Evolutionary conservation across 2,888 invertebrate species (phyloP).

Genomic region (Caenorhabditis plicata): DNA sequence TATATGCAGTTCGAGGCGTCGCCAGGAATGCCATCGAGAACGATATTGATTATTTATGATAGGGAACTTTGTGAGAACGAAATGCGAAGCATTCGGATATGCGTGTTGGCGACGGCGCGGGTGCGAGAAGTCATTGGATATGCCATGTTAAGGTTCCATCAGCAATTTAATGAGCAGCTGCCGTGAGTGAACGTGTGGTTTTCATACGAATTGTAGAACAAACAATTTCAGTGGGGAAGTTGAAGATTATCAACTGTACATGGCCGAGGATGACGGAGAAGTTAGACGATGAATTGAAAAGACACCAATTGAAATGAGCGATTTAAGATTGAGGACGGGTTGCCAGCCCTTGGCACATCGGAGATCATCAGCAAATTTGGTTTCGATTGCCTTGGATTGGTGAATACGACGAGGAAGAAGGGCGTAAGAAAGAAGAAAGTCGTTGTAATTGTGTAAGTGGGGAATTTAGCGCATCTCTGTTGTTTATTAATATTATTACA

Average conservation of each 20-base stretch:
- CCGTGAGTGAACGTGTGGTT: conserved; percentile 9
- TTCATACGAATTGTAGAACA: neutral
- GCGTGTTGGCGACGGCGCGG: conserved; percentile 3
- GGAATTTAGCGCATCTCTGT: too few species aligned
- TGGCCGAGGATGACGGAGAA: conserved; percentile 47
- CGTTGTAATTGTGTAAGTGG: conserved; percentile 22
- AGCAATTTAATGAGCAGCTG: conserved; percentile 7
- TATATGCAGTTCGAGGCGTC: conserved; percentile 27
- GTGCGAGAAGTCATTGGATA: conserved; percentile 34
- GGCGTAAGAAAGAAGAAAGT: conserved; percentile 9
- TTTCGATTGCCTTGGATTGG: conserved; percentile 23
- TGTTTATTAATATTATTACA: neutral
- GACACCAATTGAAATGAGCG: neutral
- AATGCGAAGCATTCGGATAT: conserved; percentile 1
- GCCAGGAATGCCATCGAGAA: conserved; percentile 5
- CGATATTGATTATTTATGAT: conserved; percentile 28
- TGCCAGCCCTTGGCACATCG: conserved; percentile 38
- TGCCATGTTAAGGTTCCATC: conserved; percentile 20
- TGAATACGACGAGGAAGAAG: conserved; percentile 1
- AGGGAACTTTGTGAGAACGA: conserved; percentile 3
- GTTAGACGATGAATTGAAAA: neutral
- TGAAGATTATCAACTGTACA: conserved; percentile 38
- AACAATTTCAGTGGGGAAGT: conserved; percentile 24
- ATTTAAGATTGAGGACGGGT: conserved; percentile 33
- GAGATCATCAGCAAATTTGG: conserved; percentile 42